Evolutionary conservation across 2,888 invertebrate genomes (phyloP).

Genomic region (Morpho achilles): DNA sequence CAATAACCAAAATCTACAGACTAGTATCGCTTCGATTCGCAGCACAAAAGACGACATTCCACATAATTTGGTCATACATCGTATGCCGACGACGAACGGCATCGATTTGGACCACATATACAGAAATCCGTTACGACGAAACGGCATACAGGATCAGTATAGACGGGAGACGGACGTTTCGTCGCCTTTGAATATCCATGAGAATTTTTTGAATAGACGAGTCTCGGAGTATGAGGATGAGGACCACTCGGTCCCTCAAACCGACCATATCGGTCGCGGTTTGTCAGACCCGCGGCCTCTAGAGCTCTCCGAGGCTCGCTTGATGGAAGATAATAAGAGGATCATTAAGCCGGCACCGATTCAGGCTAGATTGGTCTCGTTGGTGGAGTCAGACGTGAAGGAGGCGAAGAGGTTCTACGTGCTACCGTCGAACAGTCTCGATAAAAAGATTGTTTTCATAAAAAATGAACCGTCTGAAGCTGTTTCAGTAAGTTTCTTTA

Average conservation of each 20-base stretch:
- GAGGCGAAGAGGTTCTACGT: conserved; percentile 64
- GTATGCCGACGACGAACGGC: conserved; percentile 55
- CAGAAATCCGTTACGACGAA: conserved; percentile 44
- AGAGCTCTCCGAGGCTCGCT: conserved; percentile 57
- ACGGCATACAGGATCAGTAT: conserved; percentile 61
- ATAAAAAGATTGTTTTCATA: conserved; percentile 83
- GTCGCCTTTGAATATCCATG: conserved; percentile 53
- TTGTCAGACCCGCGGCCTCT: conserved; percentile 47
- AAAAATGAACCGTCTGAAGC: conserved; percentile 80
- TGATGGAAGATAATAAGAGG: conserved; percentile 52
- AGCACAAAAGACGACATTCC: conserved; percentile 51
- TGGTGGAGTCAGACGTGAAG: conserved; percentile 56
- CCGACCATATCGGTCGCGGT: conserved; percentile 40
- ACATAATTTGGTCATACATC: conserved; percentile 61
- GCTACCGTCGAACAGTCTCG: conserved; percentile 64
- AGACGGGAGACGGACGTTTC: conserved; percentile 51
- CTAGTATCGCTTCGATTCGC: conserved; percentile 49
- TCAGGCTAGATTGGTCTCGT: conserved; percentile 58
- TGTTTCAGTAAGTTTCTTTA: conserved; percentile 55
- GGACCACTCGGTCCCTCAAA: conserved; percentile 50
- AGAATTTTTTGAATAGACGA: conserved; percentile 61
- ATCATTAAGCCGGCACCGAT: conserved; percentile 68
- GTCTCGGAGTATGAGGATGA: conserved; percentile 68
- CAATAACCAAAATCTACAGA: conserved; percentile 42
- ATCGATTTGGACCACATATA: conserved; percentile 61